These are phyloP conservation scores for Physella acuta DNA, from an alignment of 1,140 invertebrate species.

Conservation along the genomic window DNA sequence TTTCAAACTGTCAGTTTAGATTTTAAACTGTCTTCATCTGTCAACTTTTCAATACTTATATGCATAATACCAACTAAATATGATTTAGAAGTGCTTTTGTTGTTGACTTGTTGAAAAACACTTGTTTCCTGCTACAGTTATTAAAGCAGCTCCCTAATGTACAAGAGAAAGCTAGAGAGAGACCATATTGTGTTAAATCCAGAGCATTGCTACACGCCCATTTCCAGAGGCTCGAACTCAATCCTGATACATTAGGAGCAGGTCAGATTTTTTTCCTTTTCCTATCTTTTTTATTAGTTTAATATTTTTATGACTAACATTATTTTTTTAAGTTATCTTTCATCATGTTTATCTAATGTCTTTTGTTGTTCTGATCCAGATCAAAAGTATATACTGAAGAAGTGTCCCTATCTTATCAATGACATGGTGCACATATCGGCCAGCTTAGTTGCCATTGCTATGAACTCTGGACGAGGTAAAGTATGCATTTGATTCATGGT, in stretches of 20 bases:
- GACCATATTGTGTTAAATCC: slow-evolving; percentile 96
- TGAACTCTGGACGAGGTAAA: slow-evolving; percentile 81
- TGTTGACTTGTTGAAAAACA: too few relatives aligned
- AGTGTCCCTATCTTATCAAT: slow-evolving; percentile 93
- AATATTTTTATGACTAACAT: too few relatives aligned
- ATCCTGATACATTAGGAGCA: slow-evolving; percentile 77
- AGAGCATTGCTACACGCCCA: slow-evolving; percentile 92
- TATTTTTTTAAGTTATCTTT: too few relatives aligned
- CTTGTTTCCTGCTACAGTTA: slow-evolving; percentile 72
- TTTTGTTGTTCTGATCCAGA: slow-evolving; percentile 48
- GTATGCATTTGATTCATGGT: too few relatives aligned
- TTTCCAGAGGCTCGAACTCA: slow-evolving; percentile 79
- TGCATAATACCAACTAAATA: too few relatives aligned
- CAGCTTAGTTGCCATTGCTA: slow-evolving; percentile 88
- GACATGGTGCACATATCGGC: slow-evolving; percentile 96
- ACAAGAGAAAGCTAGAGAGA: slow-evolving; percentile 92
- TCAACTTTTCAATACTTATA: too few relatives aligned
- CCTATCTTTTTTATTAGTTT: too few relatives aligned
- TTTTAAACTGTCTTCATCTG: too few relatives aligned
- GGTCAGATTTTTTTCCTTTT: too few relatives aligned
- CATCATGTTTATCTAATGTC: too few relatives aligned
- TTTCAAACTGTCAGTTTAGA: too few relatives aligned
- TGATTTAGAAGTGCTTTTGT: too few relatives aligned
- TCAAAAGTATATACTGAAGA: slow-evolving; percentile 78
- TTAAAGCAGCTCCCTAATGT: slow-evolving; percentile 88